Evolutionary conservation across 2,797 vertebrate species (phyloP).

Genomic region (Anguilla pacifica): DNA sequence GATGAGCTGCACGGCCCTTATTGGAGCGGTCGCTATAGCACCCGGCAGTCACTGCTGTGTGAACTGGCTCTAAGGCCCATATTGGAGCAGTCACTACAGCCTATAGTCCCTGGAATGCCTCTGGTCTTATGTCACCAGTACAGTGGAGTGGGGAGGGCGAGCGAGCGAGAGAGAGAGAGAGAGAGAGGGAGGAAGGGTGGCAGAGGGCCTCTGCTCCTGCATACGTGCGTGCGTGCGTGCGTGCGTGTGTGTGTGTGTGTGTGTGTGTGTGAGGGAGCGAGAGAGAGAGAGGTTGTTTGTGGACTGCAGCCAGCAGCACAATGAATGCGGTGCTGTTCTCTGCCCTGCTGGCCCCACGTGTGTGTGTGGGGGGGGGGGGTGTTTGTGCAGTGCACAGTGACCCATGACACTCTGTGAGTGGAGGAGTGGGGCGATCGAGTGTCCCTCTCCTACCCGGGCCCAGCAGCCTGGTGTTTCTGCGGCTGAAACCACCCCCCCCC

Average conservation of each 20-base stretch:
- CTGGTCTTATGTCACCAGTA: not conserved
- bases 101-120: not conserved
- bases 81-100: too few species aligned
- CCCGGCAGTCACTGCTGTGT: not conserved
- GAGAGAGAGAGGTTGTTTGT: not conserved
- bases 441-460: not conserved
- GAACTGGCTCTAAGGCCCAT: too few species aligned
- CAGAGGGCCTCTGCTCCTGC: not conserved
- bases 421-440: not conserved
- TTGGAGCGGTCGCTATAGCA: not conserved
- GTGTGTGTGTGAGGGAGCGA: not conserved
- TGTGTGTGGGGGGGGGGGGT: not conserved
- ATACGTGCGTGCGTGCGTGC: not conserved
- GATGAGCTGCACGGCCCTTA: too few species aligned
- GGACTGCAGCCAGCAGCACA: not conserved
- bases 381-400: conserved; percentile 8
- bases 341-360: not conserved
- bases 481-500: not conserved
- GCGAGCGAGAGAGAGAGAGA: not conserved
- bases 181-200: not conserved
- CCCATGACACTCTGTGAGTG: not conserved
- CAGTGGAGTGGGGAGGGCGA: not conserved
- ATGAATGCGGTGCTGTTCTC: not conserved
- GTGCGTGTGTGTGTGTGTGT: not conserved
- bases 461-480: not conserved